phyloP scores from a whole-genome alignment of 2,888 invertebrate genomes.

The Pandemis heparana region DNA sequence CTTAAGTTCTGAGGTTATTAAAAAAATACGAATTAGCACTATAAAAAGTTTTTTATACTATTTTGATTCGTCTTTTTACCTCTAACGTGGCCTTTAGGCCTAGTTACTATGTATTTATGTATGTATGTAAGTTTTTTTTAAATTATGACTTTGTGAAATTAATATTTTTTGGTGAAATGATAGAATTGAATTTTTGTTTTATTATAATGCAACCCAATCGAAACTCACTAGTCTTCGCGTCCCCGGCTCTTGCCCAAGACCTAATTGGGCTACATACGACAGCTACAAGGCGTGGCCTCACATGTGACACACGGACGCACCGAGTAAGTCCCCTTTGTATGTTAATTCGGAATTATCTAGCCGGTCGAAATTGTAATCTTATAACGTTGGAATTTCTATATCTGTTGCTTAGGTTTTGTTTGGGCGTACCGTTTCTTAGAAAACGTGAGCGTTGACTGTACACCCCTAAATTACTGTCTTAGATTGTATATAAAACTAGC shows the following conservation, averaged over 20 bases:
- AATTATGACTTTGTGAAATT: too few species aligned
- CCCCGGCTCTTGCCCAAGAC: slow-evolving; percentile 46
- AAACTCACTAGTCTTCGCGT: slow-evolving; percentile 22
- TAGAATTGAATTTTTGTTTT: too few species aligned
- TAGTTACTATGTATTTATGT: too few species aligned
- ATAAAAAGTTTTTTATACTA: too few species aligned
- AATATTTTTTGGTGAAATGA: too few species aligned
- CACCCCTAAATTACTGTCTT: neutral
- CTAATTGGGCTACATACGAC: slow-evolving; percentile 84
- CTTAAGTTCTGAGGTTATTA: too few species aligned
- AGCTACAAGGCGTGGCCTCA: slow-evolving; percentile 82
- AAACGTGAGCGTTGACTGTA: neutral
- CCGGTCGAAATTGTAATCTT: slow-evolving; percentile 84
- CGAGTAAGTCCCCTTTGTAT: slow-evolving; percentile 84
- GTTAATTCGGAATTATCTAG: slow-evolving; percentile 85
- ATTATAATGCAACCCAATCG: neutral
- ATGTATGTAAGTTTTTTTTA: too few species aligned
- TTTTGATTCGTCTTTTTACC: too few species aligned
- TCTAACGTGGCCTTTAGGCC: too few species aligned
- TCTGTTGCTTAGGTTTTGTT: slow-evolving; percentile 72
- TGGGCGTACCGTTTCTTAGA: slow-evolving; percentile 27
- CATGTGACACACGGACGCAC: slow-evolving; percentile 75
- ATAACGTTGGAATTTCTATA: slow-evolving; percentile 84
- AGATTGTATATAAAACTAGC: too few species aligned
- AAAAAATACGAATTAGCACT: too few species aligned